Conservation (phyloP, 1,140 invertebrate species). For the Panulirus ornatus region DNA sequence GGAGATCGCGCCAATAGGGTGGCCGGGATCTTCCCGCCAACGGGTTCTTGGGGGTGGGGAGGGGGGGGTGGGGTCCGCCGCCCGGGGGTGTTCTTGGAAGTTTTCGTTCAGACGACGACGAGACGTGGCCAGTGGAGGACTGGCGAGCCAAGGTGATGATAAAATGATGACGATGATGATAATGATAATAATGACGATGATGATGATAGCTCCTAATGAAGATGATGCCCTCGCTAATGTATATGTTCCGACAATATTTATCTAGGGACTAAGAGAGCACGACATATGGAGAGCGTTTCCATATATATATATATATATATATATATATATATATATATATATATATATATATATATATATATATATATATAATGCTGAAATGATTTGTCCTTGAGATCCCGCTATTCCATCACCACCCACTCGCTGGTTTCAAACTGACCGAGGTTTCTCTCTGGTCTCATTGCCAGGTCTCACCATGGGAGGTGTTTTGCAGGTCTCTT, state of each 20-base stretch:
- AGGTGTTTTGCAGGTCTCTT: no score
- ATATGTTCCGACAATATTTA: background rate
- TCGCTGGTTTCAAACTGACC: no score
- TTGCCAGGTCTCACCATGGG: no score
- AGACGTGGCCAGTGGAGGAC: background rate
- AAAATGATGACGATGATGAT: background rate
- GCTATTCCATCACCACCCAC: no score
- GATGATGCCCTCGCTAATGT: conserved; percentile 1
- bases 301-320: no score
- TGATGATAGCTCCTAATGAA: conserved; percentile 2
- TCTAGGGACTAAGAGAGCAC: background rate
- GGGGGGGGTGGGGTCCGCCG: conserved; percentile 8
- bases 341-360: no score
- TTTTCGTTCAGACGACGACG: conserved; percentile 56
- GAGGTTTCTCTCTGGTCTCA: no score
- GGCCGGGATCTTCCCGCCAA: conserved; percentile 1
- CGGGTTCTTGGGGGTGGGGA: no score
- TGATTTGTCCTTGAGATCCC: no score
- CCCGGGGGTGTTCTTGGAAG: conserved; percentile 37
- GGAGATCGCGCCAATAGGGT: conserved; percentile 40
- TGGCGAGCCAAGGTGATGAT: background rate
- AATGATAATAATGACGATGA: background rate
- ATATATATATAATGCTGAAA: no score
- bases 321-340: no score
- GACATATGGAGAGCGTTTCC: background rate